Evolutionary conservation across 2,113 vertebrate species (phyloP).

Genomic region (Colossoma macropomum): DNA sequence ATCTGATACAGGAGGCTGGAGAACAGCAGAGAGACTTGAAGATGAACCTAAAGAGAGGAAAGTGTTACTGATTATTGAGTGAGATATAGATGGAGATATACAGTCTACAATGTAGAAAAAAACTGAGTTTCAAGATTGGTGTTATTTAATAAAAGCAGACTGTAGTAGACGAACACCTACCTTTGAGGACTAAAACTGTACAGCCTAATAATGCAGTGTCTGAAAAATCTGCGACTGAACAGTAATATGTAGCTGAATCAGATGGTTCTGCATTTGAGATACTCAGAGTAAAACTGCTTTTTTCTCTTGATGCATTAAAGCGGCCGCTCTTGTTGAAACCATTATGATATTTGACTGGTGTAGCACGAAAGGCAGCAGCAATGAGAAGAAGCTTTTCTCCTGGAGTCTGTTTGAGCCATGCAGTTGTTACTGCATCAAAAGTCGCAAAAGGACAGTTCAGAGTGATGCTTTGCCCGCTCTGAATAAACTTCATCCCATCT

Average conservation of each 20-base stretch:
- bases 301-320: background rate
- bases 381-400: slow-evolving; percentile 11
- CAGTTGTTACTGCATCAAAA: background rate
- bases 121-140: too few relatives aligned
- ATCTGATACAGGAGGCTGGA: background rate
- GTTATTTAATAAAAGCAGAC: background rate
- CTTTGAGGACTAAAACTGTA: background rate
- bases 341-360: background rate
- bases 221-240: background rate
- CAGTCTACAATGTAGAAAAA: too few relatives aligned
- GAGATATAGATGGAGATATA: too few relatives aligned
- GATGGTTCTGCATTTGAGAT: background rate
- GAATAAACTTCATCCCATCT: background rate
- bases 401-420: slow-evolving; percentile 2
- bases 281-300: background rate
- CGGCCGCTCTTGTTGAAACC: background rate
- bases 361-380: background rate
- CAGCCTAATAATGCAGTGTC: background rate
- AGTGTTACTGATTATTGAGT: background rate
- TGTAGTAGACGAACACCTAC: background rate
- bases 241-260: background rate
- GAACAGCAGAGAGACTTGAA: background rate
- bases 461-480: background rate
- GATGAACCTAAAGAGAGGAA: background rate
- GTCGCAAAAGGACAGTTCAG: background rate